Percentiles rank a stretch among this genome's conserved stretches.
These are phyloP conservation scores for Capreolus pygargus DNA, from an alignment of 2,113 vertebrate species.

Conservation along the genomic window DNA sequence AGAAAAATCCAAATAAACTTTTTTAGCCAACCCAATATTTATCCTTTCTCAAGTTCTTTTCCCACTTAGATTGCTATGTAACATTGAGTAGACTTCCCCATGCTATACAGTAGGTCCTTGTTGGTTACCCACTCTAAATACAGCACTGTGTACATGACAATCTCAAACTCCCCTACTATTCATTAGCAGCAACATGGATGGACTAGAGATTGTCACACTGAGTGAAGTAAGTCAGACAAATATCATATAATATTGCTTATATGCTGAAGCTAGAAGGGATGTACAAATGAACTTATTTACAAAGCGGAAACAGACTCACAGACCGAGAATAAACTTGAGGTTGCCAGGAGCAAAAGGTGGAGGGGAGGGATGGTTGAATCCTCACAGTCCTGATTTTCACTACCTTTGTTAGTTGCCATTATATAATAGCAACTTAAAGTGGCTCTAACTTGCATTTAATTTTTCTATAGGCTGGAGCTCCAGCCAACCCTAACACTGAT, in stretches of 20 bases:
- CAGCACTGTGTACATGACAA: not conserved
- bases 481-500: not conserved
- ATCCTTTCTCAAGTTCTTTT: not conserved
- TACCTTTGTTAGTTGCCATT: not conserved
- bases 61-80: not conserved
- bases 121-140: not conserved
- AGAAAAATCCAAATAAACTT: not conserved
- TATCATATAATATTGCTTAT: not conserved
- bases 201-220: not conserved
- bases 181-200: not conserved
- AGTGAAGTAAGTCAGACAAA: not conserved
- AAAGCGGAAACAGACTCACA: not conserved
- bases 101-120: not conserved
- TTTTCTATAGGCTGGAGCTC: slow-evolving; percentile 14
- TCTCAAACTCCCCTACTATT: not conserved
- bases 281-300: not conserved
- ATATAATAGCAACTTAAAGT: not conserved
- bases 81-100: not conserved
- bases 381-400: not conserved
- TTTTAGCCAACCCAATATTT: not conserved
- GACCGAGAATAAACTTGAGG: not conserved
- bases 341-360: not conserved
- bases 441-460: slow-evolving; percentile 25
- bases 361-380: not conserved
- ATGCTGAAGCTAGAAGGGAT: not conserved